A percentile compares a stretch with the other conserved stretches of the same genome.
Conservation (phyloP, 2,888 invertebrate genomes). For the Agrotis ipsilon region DNA sequence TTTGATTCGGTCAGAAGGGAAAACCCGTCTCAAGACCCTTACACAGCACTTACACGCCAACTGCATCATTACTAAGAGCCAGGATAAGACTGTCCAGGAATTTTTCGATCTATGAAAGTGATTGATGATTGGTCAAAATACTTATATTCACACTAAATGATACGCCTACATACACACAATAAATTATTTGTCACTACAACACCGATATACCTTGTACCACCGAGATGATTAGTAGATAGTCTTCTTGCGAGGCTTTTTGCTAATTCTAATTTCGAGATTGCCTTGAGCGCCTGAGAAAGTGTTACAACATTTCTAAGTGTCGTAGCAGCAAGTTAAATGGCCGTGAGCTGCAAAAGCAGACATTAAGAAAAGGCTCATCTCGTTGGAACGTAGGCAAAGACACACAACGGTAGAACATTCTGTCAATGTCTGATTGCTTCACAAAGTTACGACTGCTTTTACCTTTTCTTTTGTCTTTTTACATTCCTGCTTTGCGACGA, state of each 20-base stretch:
- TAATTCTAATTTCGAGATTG: constrained; percentile 59
- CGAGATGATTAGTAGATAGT: constrained; percentile 42
- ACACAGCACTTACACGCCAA: constrained; percentile 88
- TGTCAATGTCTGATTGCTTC: constrained; percentile 59
- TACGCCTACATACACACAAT: constrained; percentile 47
- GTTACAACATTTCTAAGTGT: constrained; percentile 65
- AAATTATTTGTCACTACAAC: constrained; percentile 47
- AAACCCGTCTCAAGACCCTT: constrained; percentile 80
- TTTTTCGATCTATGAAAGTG: constrained; percentile 40
- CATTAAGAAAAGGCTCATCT: constrained; percentile 69
- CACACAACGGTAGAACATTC: constrained; percentile 54
- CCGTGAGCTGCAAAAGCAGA: constrained; percentile 69
- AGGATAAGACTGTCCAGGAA: constrained; percentile 56
- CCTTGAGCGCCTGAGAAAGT: constrained; percentile 59
- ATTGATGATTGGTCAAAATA: constrained; percentile 51
- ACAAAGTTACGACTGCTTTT: constrained; percentile 45
- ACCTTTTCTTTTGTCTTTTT: constrained; percentile 45
- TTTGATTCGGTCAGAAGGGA: constrained; percentile 77
- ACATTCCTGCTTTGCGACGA: constrained; percentile 46
- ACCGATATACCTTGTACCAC: constrained; percentile 49
- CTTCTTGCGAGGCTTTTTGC: constrained; percentile 43
- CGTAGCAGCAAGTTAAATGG: constrained; percentile 68
- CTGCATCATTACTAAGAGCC: constrained; percentile 61
- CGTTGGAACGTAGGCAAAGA: constrained; percentile 65
- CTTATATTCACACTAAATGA: constrained; percentile 58